Base-by-base conservation (phyloP, 2,797 vertebrate genomes). In the Botia almorhae region DNA sequence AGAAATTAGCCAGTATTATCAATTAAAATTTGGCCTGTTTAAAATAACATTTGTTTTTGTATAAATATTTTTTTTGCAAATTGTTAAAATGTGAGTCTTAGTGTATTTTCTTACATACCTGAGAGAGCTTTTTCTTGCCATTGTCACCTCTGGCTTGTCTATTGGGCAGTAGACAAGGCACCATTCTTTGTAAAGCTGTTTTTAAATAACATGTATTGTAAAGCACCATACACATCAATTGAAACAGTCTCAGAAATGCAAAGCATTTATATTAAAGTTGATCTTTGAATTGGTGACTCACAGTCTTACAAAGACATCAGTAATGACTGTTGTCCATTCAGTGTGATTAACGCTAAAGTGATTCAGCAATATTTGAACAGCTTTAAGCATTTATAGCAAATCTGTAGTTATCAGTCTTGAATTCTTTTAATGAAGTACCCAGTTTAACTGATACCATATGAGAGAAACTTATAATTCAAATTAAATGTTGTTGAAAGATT, bases 401-500 rank as follows among this genome's bases (percentile, higher is more conserved):
- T 65, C 10, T 1, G 63, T 11, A 2, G 16, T 8, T 4, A 2
- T 1, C 17, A 39, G 61, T 36, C 61, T 64, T 4, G 1, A 19
- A 39, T 39, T 65, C 17, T 65, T 17, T 39, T 39, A 19, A 65
- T 65, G 4, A 39, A 26, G 61, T 50, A n/a, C 39, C 13, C 14
- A 13, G 16, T 74, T 61, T 48, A 74, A 60, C 14, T 11, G 2
- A 64, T 19, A 50, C 48, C 11, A 61, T 10, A 60, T 0, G 2
- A 5, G 14, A 56, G 19, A 43, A 26, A 26, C 21, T 19, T 29
- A 4, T 29, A 29, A 33, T 10, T 50, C 48, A 58, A 58, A 50
- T 60, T 0, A 50, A 50, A 58, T 14, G 11, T 77, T 60, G 64
- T 77, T 8, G 56, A 69, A 69, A 60, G 53, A 21, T 77, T 58